phyloP scores from a whole-genome alignment of 2,888 invertebrate species.

The Pachycephus smyrnensis region DNA sequence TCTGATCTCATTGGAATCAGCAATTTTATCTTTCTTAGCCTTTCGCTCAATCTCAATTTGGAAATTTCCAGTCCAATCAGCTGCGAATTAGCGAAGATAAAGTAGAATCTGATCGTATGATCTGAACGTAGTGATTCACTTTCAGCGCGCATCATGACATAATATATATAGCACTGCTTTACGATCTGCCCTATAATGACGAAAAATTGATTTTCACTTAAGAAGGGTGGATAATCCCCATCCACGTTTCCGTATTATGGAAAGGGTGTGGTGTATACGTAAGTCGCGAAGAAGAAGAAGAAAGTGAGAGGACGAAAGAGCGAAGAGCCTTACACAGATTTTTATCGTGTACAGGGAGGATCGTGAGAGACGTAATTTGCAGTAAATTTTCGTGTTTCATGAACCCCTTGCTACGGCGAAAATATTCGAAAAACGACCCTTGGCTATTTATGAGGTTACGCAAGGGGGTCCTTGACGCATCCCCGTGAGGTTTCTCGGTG shows the following conservation, averaged over 20 bases:
- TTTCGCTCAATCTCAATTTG: no score
- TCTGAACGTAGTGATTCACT: no score
- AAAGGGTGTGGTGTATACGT: neutral
- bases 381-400: neutral
- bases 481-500: neutral
- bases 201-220: neutral
- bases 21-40: no score
- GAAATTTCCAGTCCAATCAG: no score
- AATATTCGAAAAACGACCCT: neutral
- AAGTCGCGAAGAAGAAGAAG: neutral
- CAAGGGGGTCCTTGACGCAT: slow-evolving; percentile 4
- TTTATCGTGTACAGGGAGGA: neutral
- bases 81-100: no score
- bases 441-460: neutral
- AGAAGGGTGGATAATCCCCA: neutral
- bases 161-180: neutral
- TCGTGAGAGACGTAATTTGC: neutral
- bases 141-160: no score
- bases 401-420: neutral
- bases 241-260: neutral
- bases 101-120: no score
- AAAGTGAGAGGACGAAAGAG: neutral
- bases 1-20: no score
- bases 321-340: neutral
- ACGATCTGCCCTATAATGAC: neutral